Evolutionary conservation across 1,140 invertebrate species (phyloP), one percentile per base, ranked within the genome.

Genomic region (Atta texana): DNA sequence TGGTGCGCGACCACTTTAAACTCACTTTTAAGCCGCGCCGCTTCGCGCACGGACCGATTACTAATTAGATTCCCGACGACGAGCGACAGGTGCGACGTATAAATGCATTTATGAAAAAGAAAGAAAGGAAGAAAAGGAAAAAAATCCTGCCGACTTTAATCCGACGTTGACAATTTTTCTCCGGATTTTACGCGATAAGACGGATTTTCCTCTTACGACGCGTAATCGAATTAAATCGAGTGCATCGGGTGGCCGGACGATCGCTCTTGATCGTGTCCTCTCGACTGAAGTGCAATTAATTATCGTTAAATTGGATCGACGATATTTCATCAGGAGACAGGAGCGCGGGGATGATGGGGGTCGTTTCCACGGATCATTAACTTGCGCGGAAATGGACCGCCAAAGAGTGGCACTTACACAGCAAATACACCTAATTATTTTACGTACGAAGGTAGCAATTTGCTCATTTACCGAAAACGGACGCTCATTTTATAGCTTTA

Each of bases 261-360:
- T 86, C 76, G 64, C 74, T 85, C 86, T 76, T 39, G 85, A 78
- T 87, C 88, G 86, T 44, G 71, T 77, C 80, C 71, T 71, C 64
- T 81, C 80, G 76, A 90, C 51, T 78, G 72, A 78, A 88, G 81
- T 77, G 89, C 86, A 88, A 90, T 90, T 90, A 87, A 90, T 90
- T 90, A 90, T 90, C 88, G 88, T 90, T 85, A 85, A 86, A 90
- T 90, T 88, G 89, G 76, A 90, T 77, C 72, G 89, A 72, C 86
- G 81, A 86, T 90, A 86, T 90, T 90, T 90, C 86, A 86, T 57
- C 57, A 84, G 69, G 69, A 84, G 86, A 77, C 80, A 24, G 39
- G 64, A 66, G 53, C 66, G 51, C 44, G 51, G 66, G 85, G 63
- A 66, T 10, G 72, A 24, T n/a, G 16, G 57, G 51, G 34, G 74